Evolutionary conservation across 2,797 vertebrate genomes (phyloP).

Genomic region (Setipinna tenuifilis): DNA sequence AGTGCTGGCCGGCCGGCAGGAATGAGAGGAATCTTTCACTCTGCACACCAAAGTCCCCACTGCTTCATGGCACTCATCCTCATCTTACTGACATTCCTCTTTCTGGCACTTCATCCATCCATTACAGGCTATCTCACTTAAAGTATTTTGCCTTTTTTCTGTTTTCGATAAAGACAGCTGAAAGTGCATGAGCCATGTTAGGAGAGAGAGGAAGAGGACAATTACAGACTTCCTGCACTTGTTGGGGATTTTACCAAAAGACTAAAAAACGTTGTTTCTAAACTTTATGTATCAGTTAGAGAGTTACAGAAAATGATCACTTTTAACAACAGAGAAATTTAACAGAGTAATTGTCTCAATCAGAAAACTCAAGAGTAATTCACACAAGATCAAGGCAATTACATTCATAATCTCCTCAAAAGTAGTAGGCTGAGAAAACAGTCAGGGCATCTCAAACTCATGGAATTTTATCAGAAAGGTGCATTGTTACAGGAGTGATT

Average conservation of each 20-base stretch:
- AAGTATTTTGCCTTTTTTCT: neutral
- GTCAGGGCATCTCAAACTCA: neutral
- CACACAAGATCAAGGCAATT: neutral
- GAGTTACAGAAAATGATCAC: too few species aligned
- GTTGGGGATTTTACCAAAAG: too few species aligned
- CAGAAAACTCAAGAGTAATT: neutral
- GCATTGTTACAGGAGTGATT: too few species aligned
- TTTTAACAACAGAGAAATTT: too few species aligned
- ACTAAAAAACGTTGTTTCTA: too few species aligned
- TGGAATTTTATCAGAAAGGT: neutral
- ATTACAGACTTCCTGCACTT: too few species aligned
- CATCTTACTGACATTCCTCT: slow-evolving; percentile 12
- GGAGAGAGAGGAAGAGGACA: neutral
- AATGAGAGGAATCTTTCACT: slow-evolving; percentile 75
- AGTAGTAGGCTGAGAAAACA: neutral
- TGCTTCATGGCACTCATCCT: slow-evolving; percentile 56
- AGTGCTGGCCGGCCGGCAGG: slow-evolving; percentile 50
- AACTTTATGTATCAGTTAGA: too few species aligned
- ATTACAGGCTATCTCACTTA: neutral
- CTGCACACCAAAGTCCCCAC: slow-evolving; percentile 60
- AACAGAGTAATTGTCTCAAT: neutral
- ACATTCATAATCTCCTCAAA: neutral
- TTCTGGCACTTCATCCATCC: neutral
- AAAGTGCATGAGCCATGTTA: neutral
- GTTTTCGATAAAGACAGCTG: neutral